A percentile compares a stretch with the other conserved stretches of the same genome.
Evolutionary conservation across 2,888 invertebrate genomes (phyloP).

Genomic region (Corbicula japonica): DNA sequence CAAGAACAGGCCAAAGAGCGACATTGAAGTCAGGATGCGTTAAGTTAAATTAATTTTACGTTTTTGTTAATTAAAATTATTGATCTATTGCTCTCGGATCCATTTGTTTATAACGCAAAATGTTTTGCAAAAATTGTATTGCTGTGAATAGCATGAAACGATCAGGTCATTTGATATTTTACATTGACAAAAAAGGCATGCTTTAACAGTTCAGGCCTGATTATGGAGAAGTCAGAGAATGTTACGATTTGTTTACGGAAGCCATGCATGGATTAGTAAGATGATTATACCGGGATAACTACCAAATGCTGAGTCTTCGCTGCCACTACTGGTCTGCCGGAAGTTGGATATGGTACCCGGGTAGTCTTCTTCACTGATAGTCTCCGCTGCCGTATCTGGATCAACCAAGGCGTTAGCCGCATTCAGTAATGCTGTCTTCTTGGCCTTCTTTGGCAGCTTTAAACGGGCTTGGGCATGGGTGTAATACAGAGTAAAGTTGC

Average conservation of each 20-base stretch:
- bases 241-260: constrained; percentile 9
- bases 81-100: too few relatives aligned
- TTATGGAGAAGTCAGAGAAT: background rate
- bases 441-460: constrained; percentile 83
- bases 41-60: too few relatives aligned
- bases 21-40: too few relatives aligned
- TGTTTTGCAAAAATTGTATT: too few relatives aligned
- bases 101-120: too few relatives aligned
- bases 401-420: constrained; percentile 83
- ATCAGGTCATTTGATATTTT: too few relatives aligned
- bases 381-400: constrained; percentile 47
- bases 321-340: constrained; percentile 70
- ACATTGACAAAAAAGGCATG: too few relatives aligned
- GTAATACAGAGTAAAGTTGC: constrained; percentile 85
- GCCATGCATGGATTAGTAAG: constrained; percentile 47
- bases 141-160: too few relatives aligned
- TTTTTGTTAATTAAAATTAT: too few relatives aligned
- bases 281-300: constrained; percentile 72
- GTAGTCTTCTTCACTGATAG: constrained; percentile 22
- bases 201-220: too few relatives aligned
- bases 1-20: too few relatives aligned
- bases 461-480: constrained; percentile 84
- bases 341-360: constrained; percentile 33
- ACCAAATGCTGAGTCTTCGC: constrained; percentile 75
- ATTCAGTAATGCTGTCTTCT: constrained; percentile 79